phyloP scores from a whole-genome alignment of 1,140 invertebrate genomes.

The Nasonia giraulti region DNA sequence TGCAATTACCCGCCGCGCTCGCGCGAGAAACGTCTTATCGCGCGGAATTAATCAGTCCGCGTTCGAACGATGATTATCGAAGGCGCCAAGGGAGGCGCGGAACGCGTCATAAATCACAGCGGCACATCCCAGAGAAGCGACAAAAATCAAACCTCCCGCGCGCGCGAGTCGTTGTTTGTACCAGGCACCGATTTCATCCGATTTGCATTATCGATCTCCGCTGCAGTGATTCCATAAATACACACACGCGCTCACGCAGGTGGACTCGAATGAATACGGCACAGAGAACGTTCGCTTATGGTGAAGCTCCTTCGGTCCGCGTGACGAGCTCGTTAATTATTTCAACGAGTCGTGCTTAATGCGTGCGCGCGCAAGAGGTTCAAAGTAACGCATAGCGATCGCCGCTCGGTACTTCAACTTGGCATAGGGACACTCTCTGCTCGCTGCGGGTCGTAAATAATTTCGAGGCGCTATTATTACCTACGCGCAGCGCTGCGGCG shows the following conservation, averaged over 20 bases:
- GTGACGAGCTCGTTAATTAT: slow-evolving; percentile 71
- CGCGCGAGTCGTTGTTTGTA: not conserved
- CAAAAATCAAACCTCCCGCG: not conserved
- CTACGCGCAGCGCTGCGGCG: not conserved
- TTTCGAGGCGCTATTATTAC: slow-evolving; percentile 63
- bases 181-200: not conserved
- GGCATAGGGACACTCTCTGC: slow-evolving; percentile 37
- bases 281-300: not conserved
- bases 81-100: slow-evolving; percentile 11
- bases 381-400: not conserved
- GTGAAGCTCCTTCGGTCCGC: not conserved
- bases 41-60: slow-evolving; percentile 1
- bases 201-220: slow-evolving; percentile 6
- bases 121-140: not conserved
- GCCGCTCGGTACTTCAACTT: not conserved
- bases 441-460: slow-evolving; percentile 64
- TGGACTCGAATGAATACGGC: not conserved
- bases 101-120: not conserved
- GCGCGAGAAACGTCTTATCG: not conserved
- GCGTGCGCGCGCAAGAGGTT: slow-evolving; percentile 49
- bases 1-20: slow-evolving; percentile 11
- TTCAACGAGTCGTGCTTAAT: slow-evolving; percentile 70
- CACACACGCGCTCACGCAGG: not conserved
- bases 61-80: slow-evolving; percentile 8
- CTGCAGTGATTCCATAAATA: not conserved